phyloP scores from a whole-genome alignment of 2,888 invertebrate genomes.

The Vesta saturnalis region DNA sequence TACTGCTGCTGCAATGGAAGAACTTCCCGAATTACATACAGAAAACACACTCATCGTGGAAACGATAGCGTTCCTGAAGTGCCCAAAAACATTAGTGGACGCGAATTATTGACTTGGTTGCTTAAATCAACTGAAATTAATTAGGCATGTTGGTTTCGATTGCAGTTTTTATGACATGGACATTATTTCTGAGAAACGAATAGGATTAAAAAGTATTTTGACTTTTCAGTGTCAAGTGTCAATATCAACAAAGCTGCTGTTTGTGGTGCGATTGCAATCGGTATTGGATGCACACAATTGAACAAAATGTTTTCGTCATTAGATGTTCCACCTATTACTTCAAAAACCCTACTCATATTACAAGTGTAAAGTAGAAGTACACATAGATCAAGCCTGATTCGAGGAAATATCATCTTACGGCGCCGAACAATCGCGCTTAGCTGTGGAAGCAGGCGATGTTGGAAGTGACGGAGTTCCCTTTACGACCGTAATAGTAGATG shows the following conservation, averaged over 20 bases:
- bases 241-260: neutral
- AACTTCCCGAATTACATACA: neutral
- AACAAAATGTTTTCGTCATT: neutral
- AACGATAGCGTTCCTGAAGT: neutral
- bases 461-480: neutral
- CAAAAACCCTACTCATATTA: neutral
- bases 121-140: constrained; percentile 1
- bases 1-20: neutral
- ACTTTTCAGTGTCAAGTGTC: constrained; percentile 3
- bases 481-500: constrained; percentile 14
- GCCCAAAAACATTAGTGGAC: constrained; percentile 5
- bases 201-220: neutral
- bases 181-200: constrained; percentile 3
- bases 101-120: constrained; percentile 5
- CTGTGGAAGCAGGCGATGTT: constrained; percentile 2
- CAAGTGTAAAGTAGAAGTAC: neutral
- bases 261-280: neutral
- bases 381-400: neutral
- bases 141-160: neutral
- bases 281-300: neutral
- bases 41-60: neutral
- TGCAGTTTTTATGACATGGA: constrained; percentile 3
- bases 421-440: neutral
- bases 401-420: neutral
- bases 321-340: neutral